These are phyloP conservation scores for Hipposideros larvatus DNA, from an alignment of 2,797 vertebrate genomes.

Conservation along the genomic window DNA sequence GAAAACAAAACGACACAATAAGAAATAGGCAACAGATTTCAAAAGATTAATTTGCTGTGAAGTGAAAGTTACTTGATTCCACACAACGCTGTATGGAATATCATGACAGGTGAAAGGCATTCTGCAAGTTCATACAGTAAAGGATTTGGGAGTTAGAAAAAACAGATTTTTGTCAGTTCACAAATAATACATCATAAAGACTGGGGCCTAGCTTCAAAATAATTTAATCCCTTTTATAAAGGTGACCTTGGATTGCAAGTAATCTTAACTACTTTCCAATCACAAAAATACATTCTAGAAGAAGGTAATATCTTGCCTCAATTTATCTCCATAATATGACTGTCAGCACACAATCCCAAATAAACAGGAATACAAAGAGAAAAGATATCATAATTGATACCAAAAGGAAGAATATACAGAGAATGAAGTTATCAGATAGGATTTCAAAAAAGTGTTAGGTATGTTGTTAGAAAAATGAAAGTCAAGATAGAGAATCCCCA, in stretches of 20 bases:
- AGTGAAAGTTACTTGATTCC: not conserved
- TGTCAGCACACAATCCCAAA: not conserved
- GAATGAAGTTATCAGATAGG: not conserved
- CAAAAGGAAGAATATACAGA: not conserved
- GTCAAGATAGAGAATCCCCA: not conserved
- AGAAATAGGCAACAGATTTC: not conserved
- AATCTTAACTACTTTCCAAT: not conserved
- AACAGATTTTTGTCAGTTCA: not conserved
- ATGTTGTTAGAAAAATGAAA: not conserved
- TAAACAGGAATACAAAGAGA: not conserved
- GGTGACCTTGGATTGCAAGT: not conserved
- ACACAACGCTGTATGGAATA: not conserved
- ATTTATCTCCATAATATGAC: not conserved
- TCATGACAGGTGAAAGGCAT: not conserved
- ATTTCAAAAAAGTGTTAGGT: not conserved
- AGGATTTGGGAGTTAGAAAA: not conserved
- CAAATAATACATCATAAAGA: not conserved
- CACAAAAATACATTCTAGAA: not conserved
- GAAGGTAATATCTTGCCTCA: not conserved
- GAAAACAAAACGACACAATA: not conserved
- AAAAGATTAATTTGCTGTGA: not conserved
- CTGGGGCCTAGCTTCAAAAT: not conserved
- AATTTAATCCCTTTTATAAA: not conserved
- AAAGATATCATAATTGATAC: not conserved
- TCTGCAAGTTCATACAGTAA: not conserved